Base-by-base conservation (phyloP, 2,888 invertebrate genomes). In the Sphecodes monilicornis region DNA sequence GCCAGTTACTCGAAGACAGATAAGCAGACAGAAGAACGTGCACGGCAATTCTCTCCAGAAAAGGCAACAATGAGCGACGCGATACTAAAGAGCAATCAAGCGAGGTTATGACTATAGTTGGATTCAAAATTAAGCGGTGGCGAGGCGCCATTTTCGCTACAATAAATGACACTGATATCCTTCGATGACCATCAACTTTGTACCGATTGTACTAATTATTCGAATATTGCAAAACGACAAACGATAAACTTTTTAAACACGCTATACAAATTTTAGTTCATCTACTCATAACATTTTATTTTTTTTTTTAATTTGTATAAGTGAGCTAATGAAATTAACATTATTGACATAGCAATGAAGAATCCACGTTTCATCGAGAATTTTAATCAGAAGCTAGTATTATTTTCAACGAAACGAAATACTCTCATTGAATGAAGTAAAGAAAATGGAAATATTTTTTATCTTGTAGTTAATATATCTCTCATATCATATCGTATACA, bases 51-150 rank as follows among this genome's bases (percentile, higher is more conserved):
- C 79, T 60, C 72, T 72, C 81, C 82, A 78, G 78, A 76, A 85
- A 87, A 82, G 86, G 87, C 80, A 81, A 84, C 82, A 79, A 88
- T 79, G 81, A 78, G 74, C 68, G 22, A 50, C 39, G 50, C 80
- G 68, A 77, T 74, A 73, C 72, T n/a, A 50, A 39, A 57, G 68
- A 71, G 77, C 69, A 71, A 78, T 82, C 81, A 78, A 76, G 26
- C 68, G 68, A 76, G 68, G 72, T 57, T 57, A 46, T 41, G 60
- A 41, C 50, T 69, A 71, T 46, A 71, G 71, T 50, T n/a, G 71
- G 50, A 39, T 29, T 22, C 41, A 71, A 71, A 71, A 43, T 70
- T 29, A 10, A 29, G 1, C n/a, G 39, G 22, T 36, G 29, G 10
- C 41, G 5, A 26, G 41, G 18, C n/a, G 69, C 16, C 69, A n/a